Evolutionary conservation across 1,140 invertebrate genomes (phyloP).

Genomic region (Nautilus pompilius): DNA sequence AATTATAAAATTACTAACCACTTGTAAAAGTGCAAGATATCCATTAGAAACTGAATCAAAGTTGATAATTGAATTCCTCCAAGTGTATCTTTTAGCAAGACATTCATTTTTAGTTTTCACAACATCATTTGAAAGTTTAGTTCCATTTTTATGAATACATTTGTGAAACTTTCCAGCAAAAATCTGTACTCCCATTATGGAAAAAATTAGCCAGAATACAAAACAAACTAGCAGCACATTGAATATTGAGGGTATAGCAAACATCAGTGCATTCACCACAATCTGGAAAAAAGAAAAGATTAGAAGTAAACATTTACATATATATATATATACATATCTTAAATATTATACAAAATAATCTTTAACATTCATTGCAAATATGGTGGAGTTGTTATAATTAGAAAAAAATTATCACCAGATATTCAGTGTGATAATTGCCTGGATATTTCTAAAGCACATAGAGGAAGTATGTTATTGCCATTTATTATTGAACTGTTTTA

Average conservation of each 20-base stretch:
- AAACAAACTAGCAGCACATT: constrained; percentile 87
- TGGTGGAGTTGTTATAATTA: no score
- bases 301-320: no score
- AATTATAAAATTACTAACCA: no score
- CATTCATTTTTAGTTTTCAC: constrained; percentile 51
- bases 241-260: constrained; percentile 93
- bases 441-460: no score
- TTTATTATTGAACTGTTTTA: no score
- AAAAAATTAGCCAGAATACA: constrained; percentile 91
- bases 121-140: constrained; percentile 12
- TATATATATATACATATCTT: no score
- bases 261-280: constrained; percentile 89
- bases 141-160: constrained; percentile 74
- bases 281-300: constrained; percentile 65
- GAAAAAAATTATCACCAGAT: no score
- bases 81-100: constrained; percentile 74
- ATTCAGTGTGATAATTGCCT: no score
- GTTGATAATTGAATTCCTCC: constrained; percentile 96
- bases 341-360: no score
- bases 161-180: constrained; percentile 86
- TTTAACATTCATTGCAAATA: no score
- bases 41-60: constrained; percentile 97
- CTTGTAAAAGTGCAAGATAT: constrained; percentile 96
- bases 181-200: constrained; percentile 87
- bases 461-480: no score